Evolutionary conservation across 1,140 invertebrate species (phyloP), one percentile per base, ranked within the genome.

Genomic region (Gryllus bimaculatus): DNA sequence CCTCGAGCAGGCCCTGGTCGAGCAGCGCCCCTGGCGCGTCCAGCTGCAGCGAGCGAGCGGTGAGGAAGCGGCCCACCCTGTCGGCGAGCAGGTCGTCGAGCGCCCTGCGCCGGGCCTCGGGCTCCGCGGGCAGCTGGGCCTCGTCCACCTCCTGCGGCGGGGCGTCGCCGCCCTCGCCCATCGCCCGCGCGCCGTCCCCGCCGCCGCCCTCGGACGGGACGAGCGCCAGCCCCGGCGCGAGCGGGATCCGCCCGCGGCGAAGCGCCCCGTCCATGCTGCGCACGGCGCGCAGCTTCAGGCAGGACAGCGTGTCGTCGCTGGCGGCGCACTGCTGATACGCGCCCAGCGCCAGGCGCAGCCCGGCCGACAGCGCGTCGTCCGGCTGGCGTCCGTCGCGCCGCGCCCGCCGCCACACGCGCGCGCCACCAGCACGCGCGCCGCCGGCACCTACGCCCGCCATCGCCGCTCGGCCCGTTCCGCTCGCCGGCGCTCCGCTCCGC

Each of bases 241-340:
- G 84, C 26, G 89, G 89, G n/a, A 93, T 86, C 18, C 85, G 86
- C 78, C 90, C 89, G 81, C 89, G 86, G 77, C 89, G 87, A 2
- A 91, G 85, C 0, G 91, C 90, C n/a, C 91, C 85, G 78, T 92
- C 90, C 8, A 89, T 83, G 8, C 91, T 84, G 81, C 90, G 90
- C 0, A 91, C 84, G 0, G 90, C 90, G 83, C 91, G 89, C 8
- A 91, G 85, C 84, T 93, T 92, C 79, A 92, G 87, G 83, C 91
- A 93, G 84, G 90, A 90, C 77, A 91, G 83, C 54, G 91, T 86
- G 81, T 92, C 89, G 80, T 90, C 85, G 49, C 88, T 88, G 49
- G 86, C 84, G 78, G 88, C 87, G 83, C 92, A 93, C 79, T 90
- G 88, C 54, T 87, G 86, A 81, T 90, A 91, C 73, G 91, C 86